These are phyloP conservation scores for Podarcis cretensis DNA, from an alignment of 2,113 vertebrate genomes.

Conservation along the genomic window DNA sequence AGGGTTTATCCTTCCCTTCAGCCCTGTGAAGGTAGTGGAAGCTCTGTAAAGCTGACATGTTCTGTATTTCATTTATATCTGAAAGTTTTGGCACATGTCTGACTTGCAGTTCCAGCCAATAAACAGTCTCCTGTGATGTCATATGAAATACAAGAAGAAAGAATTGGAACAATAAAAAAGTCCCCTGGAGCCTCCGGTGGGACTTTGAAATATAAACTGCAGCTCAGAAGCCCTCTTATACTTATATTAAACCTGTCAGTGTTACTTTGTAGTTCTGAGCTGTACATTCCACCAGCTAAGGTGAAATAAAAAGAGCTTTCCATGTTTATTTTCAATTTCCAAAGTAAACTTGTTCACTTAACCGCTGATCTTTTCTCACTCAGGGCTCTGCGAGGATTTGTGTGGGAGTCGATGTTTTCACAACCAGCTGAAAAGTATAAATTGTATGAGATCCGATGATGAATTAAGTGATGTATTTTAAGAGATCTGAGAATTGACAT, in stretches of 20 bases:
- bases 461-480: neutral
- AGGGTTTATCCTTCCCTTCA: neutral
- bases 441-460: neutral
- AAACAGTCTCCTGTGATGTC: neutral
- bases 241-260: slow-evolving; percentile 16
- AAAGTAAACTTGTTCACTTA: slow-evolving; percentile 42
- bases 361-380: slow-evolving; percentile 28
- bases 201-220: slow-evolving; percentile 43
- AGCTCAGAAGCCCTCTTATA: slow-evolving; percentile 22
- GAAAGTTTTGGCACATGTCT: slow-evolving; percentile 6
- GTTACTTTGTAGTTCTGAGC: slow-evolving; percentile 47
- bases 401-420: neutral
- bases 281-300: neutral
- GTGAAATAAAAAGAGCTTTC: slow-evolving; percentile 35
- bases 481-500: neutral
- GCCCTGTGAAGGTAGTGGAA: rapidly evolving
- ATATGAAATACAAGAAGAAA: slow-evolving; percentile 25
- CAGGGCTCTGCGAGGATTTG: neutral
- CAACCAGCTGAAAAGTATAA: neutral
- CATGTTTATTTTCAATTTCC: slow-evolving; percentile 35
- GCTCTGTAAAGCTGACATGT: slow-evolving; percentile 1
- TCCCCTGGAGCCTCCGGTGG: neutral
- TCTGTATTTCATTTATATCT: slow-evolving; percentile 12
- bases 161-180: slow-evolving; percentile 3
- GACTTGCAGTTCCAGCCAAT: neutral